Evolutionary conservation across 2,888 invertebrate genomes (phyloP), one percentile per base, ranked within the genome.

Genomic region (Chrysolina haemoptera): DNA sequence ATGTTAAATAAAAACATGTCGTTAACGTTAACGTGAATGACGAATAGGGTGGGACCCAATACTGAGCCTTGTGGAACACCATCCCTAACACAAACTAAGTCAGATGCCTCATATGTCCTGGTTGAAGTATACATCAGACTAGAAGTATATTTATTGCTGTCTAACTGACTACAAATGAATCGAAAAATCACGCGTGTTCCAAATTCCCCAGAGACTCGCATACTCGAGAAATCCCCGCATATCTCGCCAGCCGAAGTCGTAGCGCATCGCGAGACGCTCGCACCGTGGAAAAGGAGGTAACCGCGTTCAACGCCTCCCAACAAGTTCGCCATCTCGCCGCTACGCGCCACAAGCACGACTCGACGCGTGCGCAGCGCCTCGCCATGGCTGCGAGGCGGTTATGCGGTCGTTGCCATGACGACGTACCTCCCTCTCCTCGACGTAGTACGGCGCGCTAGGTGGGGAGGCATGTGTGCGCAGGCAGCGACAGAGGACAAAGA

Each of bases 301-400:
- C 48, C 48, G 55, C 65, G 55, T 5, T 9, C 53, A 27, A 43
- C 67, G 82, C 82, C 83, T 80, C 82, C 81, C 78, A 74, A 76
- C 74, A 73, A 80, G 79, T 82, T 83, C 83, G 84, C 84, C 84
- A 84, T 83, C 76, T 79, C 83, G 76, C 82, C 81, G 81, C 82
- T 74, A 76, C 82, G 84, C 84, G 83, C 82, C 84, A 82, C 84
- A 80, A 75, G 77, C 74, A 76, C 43, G 70, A 76, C 75, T 82
- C 77, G 73, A 78, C 83, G 84, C 86, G 79, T 78, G 85, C 85
- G 84, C 84, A 71, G 46, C 73, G 35, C 78, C 80, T 84, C 82
- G 81, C 86, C 86, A 88, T 88, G 88, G 88, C 88, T 86, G 87
- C 88, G 84, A 88, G 88, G 88, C 88, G 88, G 88, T 88, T 86